Evolutionary conservation across 2,797 vertebrate genomes (phyloP).

Genomic region (Borostomias antarcticus): DNA sequence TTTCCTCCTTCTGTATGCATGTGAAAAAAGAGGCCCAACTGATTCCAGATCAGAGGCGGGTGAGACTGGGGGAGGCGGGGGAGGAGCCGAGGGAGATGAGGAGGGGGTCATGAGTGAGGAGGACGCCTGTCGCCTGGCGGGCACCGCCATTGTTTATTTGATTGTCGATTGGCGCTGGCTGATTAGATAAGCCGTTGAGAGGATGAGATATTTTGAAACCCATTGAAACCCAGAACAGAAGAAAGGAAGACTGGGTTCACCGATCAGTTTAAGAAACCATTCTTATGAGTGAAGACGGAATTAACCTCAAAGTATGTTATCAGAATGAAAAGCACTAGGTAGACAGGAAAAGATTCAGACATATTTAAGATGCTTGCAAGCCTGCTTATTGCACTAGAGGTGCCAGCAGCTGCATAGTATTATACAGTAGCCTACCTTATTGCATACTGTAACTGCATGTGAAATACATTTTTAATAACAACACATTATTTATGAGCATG

Average conservation of each 20-base stretch:
- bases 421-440: background rate
- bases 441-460: background rate
- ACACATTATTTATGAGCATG: background rate
- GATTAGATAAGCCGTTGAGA: slow-evolving; percentile 30
- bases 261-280: background rate
- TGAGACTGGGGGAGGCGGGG: background rate
- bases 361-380: no score
- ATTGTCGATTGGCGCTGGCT: slow-evolving; percentile 21
- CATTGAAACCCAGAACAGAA: background rate
- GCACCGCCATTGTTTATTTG: slow-evolving; percentile 18
- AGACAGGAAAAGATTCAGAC: no score
- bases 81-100: background rate
- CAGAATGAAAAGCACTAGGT: no score
- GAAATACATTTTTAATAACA: background rate
- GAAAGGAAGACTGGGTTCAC: slow-evolving; percentile 25
- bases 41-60: no score
- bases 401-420: background rate
- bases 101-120: background rate
- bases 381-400: no score
- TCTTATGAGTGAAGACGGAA: background rate
- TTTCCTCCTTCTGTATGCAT: slow-evolving; percentile 64
- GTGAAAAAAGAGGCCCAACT: slow-evolving; percentile 33
- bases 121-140: slow-evolving; percentile 9
- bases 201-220: slow-evolving; percentile 22
- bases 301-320: no score